A percentile compares a stretch with the other conserved stretches of the same genome.
These are phyloP conservation scores for Takifugu rubripes DNA, from an alignment of 2,797 vertebrate species.

Conservation along the genomic window DNA sequence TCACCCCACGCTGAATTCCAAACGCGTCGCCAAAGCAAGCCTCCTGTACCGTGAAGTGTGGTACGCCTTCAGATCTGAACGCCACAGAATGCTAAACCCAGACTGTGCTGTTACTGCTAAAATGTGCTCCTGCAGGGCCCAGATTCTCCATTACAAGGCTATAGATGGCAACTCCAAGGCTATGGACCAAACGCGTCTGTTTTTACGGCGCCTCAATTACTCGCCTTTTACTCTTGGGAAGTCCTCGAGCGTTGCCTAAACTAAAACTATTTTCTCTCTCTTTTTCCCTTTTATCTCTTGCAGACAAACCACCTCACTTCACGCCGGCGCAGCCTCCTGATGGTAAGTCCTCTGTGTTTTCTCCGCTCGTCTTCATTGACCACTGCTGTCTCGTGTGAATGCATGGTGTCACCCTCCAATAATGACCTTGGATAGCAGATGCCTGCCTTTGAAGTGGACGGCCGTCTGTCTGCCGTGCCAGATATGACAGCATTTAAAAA, in stretches of 20 bases:
- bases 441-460: constrained; percentile 61
- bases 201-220: constrained; percentile 58
- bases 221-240: constrained; percentile 47
- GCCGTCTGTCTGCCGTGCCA: constrained; percentile 24
- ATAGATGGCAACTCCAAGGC: constrained; percentile 38
- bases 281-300: constrained; percentile 64
- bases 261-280: constrained; percentile 60
- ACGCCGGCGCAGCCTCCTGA: constrained; percentile 73
- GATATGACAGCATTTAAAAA: constrained; percentile 10
- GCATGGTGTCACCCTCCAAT: constrained; percentile 26
- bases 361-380: constrained; percentile 31
- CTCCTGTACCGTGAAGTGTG: constrained; percentile 12
- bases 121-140: constrained; percentile 33
- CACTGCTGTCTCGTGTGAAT: constrained; percentile 22
- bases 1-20: constrained; percentile 14
- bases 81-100: constrained; percentile 22
- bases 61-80: constrained; percentile 29
- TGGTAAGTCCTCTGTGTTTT: constrained; percentile 76
- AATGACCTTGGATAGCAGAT: constrained; percentile 47
- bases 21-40: constrained; percentile 15
- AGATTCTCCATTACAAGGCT: constrained; percentile 42
- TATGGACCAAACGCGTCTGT: constrained; percentile 26
- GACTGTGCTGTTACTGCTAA: constrained; percentile 26
- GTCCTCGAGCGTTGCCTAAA: constrained; percentile 53
- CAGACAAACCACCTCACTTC: constrained; percentile 82